Percentiles rank a stretch among this genome's conserved stretches.
Conservation (phyloP, 1,140 invertebrate genomes). For the Drosophila murphyi region DNA sequence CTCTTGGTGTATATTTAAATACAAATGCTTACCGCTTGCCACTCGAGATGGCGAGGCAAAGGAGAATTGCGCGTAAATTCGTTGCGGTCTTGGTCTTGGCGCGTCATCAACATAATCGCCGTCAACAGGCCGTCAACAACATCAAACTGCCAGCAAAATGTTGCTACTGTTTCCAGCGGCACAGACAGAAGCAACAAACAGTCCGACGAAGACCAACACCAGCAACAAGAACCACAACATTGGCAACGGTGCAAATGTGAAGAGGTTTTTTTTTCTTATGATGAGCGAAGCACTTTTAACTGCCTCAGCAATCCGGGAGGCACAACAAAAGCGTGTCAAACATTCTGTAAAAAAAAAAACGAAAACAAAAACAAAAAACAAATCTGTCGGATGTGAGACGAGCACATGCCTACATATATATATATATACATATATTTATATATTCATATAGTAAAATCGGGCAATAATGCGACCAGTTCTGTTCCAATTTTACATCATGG, state of each 20-base stretch:
- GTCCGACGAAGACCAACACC: slow-evolving; percentile 30
- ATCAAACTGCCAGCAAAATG: slow-evolving; percentile 79
- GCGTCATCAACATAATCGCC: slow-evolving; percentile 82
- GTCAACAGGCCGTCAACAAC: slow-evolving; percentile 80
- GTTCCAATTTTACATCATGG: slow-evolving; percentile 49
- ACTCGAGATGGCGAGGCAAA: slow-evolving; percentile 56
- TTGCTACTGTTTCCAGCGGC: slow-evolving; percentile 77
- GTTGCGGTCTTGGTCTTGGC: slow-evolving; percentile 72
- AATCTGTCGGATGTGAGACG: slow-evolving; percentile 33
- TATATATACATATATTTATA: background rate
- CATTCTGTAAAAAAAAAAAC: slow-evolving; percentile 12
- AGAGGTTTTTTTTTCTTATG: slow-evolving; percentile 69
- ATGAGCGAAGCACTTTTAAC: slow-evolving; percentile 70
- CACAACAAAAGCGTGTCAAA: slow-evolving; percentile 71
- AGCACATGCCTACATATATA: background rate
- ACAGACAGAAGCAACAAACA: slow-evolving; percentile 29
- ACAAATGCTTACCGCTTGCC: slow-evolving; percentile 68
- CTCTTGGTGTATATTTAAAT: slow-evolving; percentile 50
- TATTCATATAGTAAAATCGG: slow-evolving; percentile 11
- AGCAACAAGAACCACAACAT: slow-evolving; percentile 41
- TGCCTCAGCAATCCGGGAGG: slow-evolving; percentile 23
- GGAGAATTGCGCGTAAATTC: slow-evolving; percentile 82
- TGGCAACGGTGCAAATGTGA: slow-evolving; percentile 60
- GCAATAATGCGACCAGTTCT: slow-evolving; percentile 34
- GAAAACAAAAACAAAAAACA: background rate